Base-by-base conservation (phyloP, 2,888 invertebrate species). In the Lithophane leautieri region DNA sequence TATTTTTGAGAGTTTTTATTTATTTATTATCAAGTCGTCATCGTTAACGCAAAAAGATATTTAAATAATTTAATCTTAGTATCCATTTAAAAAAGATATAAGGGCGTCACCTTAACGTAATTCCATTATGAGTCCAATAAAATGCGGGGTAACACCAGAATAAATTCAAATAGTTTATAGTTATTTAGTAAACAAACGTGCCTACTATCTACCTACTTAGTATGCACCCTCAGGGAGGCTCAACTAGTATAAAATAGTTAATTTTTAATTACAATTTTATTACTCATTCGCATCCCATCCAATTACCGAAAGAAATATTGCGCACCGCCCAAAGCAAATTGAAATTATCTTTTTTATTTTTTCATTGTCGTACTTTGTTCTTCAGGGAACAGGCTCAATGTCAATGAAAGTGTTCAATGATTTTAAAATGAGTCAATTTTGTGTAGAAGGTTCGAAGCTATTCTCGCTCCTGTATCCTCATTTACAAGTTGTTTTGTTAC, bases 251-350 rank as follows among this genome's bases (percentile, higher is more conserved):
- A 92, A 95, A 94, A 95, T 95, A 94, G 95, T 96, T 95, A 95
- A 96, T 95, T 96, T 96, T 96, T 96, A 96, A 96, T 96, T 95
- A 96, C 95, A 94, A 91, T 96, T 96, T 96, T 96, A 96, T 95
- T 95, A 96, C 95, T 89, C 89, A 90, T 90, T 89, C 92, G 91
- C 95, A 92, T 94, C 95, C 95, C 93, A 95, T 94, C 95, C 95
- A 95, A 95, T 96, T 96, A 95, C 92, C 87, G 84, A 92, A 94
- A 94, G 93, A 95, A 94, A 95, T 94, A 94, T 94, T 93, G 90
- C 89, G 90, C 85, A 85, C 73, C 87, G 82, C 87, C 86, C 84
- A 89, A 89, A 88, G 89, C 88, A 89, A 92, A 93, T 92, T 93
- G 91, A 92, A 91, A 89, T 89, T 87, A 87, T 89, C 61, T 70